Base-by-base conservation (phyloP, 2,797 vertebrate genomes). In the Sebastes trivittatus region DNA sequence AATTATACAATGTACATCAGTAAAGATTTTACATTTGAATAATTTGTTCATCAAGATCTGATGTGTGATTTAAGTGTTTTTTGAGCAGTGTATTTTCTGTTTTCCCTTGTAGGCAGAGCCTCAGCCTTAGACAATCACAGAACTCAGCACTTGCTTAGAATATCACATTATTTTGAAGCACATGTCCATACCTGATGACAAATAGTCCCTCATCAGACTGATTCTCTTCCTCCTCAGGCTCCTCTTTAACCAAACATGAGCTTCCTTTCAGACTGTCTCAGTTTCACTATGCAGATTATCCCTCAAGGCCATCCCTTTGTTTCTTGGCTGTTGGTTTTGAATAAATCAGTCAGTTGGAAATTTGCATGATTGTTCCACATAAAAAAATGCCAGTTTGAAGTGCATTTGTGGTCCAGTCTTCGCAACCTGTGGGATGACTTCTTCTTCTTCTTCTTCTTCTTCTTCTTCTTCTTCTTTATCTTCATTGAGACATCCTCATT, bases 131-230 rank as follows among this genome's bases (percentile, higher is more conserved):
- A 32, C 11, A 4, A 62, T 62, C 20, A 62, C 60, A 32, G 18
- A 30, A 30, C 30, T 32, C 60, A 32, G 60, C 60, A n/a, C 59
- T 34, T 34, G 20, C 60, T 62, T 7, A 62, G 30, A 62, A 62
- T 34, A 62, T 36, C 20, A 62, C 30, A 62, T 1, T 62, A 62
- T 32, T 62, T 62, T 11, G 10, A 36, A 22, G 60, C 60, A 62
- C 32, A 81, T 77, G 68, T 73, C 27, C 42, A 74, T 52, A 34
- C 66, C 62, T 71, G 34, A 65, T 78, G 66, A 73, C 14, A 82
- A 79, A 80, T 69, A 82, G 63, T 82, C 49, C n/a, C 72, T 70
- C 68, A 80, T 82, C 72, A 86, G 67, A 82, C 76, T 46, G 32
- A 66, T 66, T 71, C 22, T 80, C 30, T 69, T 69, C 60, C 42